phyloP scores from a whole-genome alignment of 2,113 vertebrate species.

The Copsychus sechellarum region DNA sequence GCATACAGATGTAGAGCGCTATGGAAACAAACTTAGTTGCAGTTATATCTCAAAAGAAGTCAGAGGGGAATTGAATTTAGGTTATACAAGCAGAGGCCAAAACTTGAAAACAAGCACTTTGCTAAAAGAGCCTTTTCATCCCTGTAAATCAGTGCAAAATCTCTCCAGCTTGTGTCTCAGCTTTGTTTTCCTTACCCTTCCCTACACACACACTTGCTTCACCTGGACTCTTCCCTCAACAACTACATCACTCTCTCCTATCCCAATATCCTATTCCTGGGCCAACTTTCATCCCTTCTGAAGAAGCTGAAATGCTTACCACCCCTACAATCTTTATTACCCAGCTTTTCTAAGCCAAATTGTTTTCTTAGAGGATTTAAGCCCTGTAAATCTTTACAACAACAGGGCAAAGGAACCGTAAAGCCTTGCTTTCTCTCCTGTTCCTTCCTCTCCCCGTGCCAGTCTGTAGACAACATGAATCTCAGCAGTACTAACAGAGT shows the following conservation, averaged over 20 bases:
- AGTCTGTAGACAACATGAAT: not conserved
- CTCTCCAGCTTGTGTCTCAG: not conserved
- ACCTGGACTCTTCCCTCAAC: not conserved
- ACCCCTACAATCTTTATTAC: not conserved
- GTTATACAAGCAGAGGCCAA: not conserved
- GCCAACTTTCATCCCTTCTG: not conserved
- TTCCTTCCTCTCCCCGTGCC: not conserved
- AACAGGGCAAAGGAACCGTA: not conserved
- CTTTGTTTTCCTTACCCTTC: not conserved
- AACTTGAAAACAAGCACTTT: not conserved
- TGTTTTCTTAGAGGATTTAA: not conserved
- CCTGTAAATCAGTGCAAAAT: not conserved
- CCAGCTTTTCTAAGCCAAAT: not conserved
- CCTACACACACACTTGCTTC: not conserved
- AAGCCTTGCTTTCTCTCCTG: not conserved
- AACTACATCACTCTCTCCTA: accelerated
- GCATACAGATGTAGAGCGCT: not conserved
- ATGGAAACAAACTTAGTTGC: not conserved
- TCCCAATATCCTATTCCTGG: not conserved
- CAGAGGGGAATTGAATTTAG: not conserved
- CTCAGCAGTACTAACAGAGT: not conserved
- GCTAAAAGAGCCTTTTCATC: not conserved
- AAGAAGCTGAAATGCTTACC: not conserved
- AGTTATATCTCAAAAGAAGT: not conserved
- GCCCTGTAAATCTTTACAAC: not conserved